Percentiles rank a stretch among this genome's conserved stretches.
phyloP scores from a whole-genome alignment of 2,888 invertebrate genomes.

The Teleiodes luculella region DNA sequence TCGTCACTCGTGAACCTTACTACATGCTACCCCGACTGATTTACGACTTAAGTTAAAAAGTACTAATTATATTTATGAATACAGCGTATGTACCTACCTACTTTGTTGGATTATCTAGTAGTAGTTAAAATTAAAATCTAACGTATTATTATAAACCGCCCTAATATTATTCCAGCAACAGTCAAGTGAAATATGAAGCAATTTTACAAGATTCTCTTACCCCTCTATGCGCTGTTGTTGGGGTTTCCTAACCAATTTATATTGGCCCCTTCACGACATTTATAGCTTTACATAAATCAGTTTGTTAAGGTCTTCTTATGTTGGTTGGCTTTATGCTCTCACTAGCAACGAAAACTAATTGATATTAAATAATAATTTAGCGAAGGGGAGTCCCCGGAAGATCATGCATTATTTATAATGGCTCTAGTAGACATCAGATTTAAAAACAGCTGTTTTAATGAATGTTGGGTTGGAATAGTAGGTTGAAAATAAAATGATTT shows the following conservation, averaged over 20 bases:
- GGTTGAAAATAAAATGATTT: too few relatives aligned
- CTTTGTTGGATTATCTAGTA: neutral
- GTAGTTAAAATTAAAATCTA: constrained; percentile 7
- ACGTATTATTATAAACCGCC: constrained; percentile 16
- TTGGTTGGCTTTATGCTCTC: constrained; percentile 27
- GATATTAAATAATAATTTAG: constrained; percentile 56
- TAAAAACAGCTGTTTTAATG: constrained; percentile 35
- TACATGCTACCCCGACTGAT: too few relatives aligned
- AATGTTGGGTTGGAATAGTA: neutral
- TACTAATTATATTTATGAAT: too few relatives aligned
- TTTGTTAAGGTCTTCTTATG: constrained; percentile 22
- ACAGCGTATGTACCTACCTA: too few relatives aligned
- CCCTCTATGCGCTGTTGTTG: constrained; percentile 17
- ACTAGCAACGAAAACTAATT: constrained; percentile 42
- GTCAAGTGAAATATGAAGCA: constrained; percentile 33
- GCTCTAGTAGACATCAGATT: constrained; percentile 29
- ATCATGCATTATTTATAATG: constrained; percentile 39
- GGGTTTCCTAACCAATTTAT: constrained; percentile 24
- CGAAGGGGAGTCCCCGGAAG: constrained; percentile 32
- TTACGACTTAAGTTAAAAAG: too few relatives aligned
- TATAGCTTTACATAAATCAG: neutral
- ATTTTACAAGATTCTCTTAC: constrained; percentile 26
- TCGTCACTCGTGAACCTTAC: too few relatives aligned
- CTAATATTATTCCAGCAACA: constrained; percentile 27
- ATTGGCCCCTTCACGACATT: constrained; percentile 22